These are phyloP conservation scores for Cartodere bifasciata DNA, from an alignment of 2,888 invertebrate species.

Conservation along the genomic window DNA sequence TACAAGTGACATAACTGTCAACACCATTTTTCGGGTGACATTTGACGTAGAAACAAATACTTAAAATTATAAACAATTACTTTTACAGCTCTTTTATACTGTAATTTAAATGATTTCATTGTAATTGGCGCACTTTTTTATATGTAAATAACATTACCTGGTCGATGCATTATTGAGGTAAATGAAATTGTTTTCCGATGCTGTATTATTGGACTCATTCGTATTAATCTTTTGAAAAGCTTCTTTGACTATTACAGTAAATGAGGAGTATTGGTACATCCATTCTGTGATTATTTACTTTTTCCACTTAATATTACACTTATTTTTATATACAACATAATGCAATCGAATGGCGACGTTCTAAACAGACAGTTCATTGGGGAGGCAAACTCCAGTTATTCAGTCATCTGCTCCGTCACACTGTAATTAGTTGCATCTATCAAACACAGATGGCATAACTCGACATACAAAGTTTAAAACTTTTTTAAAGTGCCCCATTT, in stretches of 20 bases:
- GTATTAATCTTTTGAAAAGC: slow-evolving; percentile 16
- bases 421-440: too few relatives aligned
- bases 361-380: slow-evolving; percentile 35
- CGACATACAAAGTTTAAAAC: too few relatives aligned
- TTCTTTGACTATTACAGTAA: slow-evolving; percentile 2
- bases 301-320: slow-evolving; percentile 23
- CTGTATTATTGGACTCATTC: slow-evolving; percentile 29
- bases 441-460: too few relatives aligned
- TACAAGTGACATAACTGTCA: slow-evolving; percentile 34
- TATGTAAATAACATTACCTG: slow-evolving; percentile 24
- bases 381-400: slow-evolving; percentile 34
- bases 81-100: slow-evolving; percentile 13
- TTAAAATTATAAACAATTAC: slow-evolving; percentile 21
- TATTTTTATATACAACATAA: slow-evolving; percentile 29
- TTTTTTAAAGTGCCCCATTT: too few relatives aligned
- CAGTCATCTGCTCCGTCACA: too few relatives aligned
- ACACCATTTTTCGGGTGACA: slow-evolving; percentile 29
- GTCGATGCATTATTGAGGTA: slow-evolving; percentile 30
- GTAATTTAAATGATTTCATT: slow-evolving; percentile 15
- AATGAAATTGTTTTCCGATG: slow-evolving; percentile 32
- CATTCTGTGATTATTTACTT: slow-evolving; percentile 13
- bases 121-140: slow-evolving; percentile 15
- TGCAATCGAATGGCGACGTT: slow-evolving; percentile 35
- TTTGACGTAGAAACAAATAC: slow-evolving; percentile 28
- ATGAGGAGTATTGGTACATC: slow-evolving; percentile 10